Percentiles rank a stretch among this genome's conserved stretches.
Conservation (phyloP, 2,113 vertebrate species). For the Anthoscopus minutus region DNA sequence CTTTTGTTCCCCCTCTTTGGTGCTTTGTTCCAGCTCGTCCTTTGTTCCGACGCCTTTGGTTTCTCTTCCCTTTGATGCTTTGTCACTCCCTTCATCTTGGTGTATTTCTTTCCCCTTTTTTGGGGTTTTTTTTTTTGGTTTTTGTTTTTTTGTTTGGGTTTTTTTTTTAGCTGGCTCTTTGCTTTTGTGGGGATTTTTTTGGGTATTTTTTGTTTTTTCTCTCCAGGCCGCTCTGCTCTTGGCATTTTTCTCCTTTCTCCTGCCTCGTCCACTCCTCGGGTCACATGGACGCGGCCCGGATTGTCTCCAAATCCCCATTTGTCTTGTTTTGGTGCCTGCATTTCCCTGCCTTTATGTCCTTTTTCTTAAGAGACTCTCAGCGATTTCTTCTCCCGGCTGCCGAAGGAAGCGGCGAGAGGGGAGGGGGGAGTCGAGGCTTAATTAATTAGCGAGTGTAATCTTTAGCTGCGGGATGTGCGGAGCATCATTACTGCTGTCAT, state of each 20-base stretch:
- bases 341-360: slow-evolving; percentile 54
- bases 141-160: background rate
- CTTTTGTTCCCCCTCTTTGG: slow-evolving; percentile 60
- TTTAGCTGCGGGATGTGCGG: slow-evolving; percentile 16
- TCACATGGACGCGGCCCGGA: slow-evolving; percentile 36
- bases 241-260: slow-evolving; percentile 55
- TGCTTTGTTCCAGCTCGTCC: slow-evolving; percentile 60
- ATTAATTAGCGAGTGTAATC: slow-evolving; percentile 56
- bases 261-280: slow-evolving; percentile 47
- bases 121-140: background rate
- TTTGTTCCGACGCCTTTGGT: slow-evolving; percentile 60
- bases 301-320: slow-evolving; percentile 58
- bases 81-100: slow-evolving; percentile 65
- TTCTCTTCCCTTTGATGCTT: slow-evolving; percentile 64
- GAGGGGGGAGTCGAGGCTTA: background rate
- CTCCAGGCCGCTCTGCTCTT: background rate
- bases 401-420: background rate
- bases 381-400: background rate
- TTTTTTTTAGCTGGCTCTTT: background rate
- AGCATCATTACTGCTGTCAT: slow-evolving; percentile 41
- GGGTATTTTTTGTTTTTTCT: background rate
- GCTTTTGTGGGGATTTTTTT: background rate
- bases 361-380: slow-evolving; percentile 43
- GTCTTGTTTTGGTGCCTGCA: slow-evolving; percentile 32
- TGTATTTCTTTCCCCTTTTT: slow-evolving; percentile 36